These are phyloP conservation scores for Turdus rufiventris DNA, from an alignment of 2,113 vertebrate genomes.

Conservation along the genomic window DNA sequence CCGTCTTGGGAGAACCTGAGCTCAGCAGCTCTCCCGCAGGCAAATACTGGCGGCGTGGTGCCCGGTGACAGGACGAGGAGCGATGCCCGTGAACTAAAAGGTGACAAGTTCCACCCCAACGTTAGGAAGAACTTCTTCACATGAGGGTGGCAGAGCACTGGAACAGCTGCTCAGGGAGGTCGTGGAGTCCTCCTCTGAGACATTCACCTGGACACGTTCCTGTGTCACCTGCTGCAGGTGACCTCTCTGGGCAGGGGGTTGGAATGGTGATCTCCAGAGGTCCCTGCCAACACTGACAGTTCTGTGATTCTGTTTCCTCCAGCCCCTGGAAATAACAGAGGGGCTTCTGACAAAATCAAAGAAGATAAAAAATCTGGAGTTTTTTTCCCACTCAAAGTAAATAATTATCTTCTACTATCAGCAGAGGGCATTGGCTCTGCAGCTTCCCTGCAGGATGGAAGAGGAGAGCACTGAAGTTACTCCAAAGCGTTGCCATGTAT, in stretches of 20 bases:
- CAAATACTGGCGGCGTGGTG: fast-evolving
- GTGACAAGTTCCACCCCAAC: background rate
- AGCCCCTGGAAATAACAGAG: no score
- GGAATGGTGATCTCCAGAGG: background rate
- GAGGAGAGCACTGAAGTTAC: background rate
- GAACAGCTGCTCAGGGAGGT: background rate
- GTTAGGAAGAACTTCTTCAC: background rate
- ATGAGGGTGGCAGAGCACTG: background rate
- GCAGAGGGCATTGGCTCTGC: background rate
- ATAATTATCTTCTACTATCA: background rate
- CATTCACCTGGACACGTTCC: fast-evolving
- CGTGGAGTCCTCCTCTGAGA: no score
- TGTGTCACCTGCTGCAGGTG: background rate
- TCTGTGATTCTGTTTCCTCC: background rate
- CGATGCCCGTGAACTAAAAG: background rate
- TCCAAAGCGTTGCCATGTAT: no score
- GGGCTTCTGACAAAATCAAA: background rate
- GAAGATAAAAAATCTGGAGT: background rate
- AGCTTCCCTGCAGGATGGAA: background rate
- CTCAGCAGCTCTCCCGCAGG: background rate
- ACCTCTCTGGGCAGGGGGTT: background rate
- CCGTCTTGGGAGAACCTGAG: fast-evolving
- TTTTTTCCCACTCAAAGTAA: fast-evolving
- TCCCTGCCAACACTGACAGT: background rate
- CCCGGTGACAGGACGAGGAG: background rate